Percentiles rank a stretch among this genome's conserved stretches.
phyloP scores from a whole-genome alignment of 2,888 invertebrate species.

The Actias luna region DNA sequence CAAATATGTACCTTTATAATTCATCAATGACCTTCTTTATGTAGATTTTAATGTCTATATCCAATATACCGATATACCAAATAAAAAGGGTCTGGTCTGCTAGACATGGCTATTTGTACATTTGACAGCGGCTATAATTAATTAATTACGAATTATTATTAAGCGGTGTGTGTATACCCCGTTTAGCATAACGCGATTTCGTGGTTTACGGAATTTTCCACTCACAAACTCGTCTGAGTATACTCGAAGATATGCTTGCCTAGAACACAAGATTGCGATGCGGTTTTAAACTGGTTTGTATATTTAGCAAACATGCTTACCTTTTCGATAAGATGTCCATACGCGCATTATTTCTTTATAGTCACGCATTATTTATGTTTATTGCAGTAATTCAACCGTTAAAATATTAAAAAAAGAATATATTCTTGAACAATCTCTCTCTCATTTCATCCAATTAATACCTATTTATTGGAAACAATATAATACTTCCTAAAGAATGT shows the following conservation, averaged over 20 bases:
- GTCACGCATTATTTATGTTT: background rate
- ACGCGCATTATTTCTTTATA: background rate
- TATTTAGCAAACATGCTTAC: constrained; percentile 9
- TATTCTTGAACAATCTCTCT: background rate
- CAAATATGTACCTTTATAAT: too few species aligned
- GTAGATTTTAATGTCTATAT: too few species aligned
- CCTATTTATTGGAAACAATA: background rate
- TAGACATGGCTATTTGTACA: background rate
- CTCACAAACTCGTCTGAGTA: constrained; percentile 5
- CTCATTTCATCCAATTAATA: background rate
- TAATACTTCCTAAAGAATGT: too few species aligned
- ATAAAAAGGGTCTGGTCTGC: too few species aligned
- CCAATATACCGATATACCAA: too few species aligned
- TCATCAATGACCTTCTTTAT: too few species aligned
- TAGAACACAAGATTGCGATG: constrained; percentile 2
- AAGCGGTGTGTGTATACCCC: background rate
- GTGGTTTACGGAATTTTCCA: constrained; percentile 17
- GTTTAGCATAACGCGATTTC: constrained; percentile 16
- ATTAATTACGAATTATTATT: constrained; percentile 6
- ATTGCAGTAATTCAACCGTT: background rate
- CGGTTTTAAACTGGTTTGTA: constrained; percentile 5
- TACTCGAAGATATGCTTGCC: background rate
- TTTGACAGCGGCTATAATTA: constrained; percentile 15
- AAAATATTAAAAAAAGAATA: background rate
- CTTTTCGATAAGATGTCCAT: constrained; percentile 8